Evolutionary conservation across 2,888 invertebrate species (phyloP), one percentile per base, ranked within the genome.

Genomic region (Ceramica pisi): DNA sequence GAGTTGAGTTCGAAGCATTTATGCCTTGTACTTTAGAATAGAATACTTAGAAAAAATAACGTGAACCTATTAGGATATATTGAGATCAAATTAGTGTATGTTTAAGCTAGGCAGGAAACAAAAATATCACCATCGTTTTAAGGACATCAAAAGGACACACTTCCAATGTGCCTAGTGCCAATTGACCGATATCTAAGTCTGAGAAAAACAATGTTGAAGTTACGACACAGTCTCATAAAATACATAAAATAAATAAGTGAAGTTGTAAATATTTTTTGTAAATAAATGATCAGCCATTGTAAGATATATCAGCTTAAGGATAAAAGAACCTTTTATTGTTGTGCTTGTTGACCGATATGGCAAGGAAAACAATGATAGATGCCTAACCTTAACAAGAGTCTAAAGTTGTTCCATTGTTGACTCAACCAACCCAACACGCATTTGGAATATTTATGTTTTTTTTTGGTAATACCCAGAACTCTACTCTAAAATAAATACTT

Each of bases 261-360:
- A 44, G 26, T 31, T 14, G 21, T 56, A 19, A 51, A 51, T 50
- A 31, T n/a, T n/a, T n/a, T 31, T 31, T 31, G 31, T 31, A 5
- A 50, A 26, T 23, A 8, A 21, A 72, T n/a, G 16, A 16, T 55
- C 26, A 10, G 12, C 7, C n/a, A 23, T 50, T 50, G n/a, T n/a
- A 21, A 21, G 48, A 48, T 57, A 38, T 19, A 76, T 66, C n/a
- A 23, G n/a, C 12, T 35, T n/a, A n/a, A 61, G 41, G 64, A 65
- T 64, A 67, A 74, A 61, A 53, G 51, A n/a, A 59, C 31, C 23
- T 61, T 68, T 46, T 21, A 57, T 76, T 78, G 35, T 53, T 62
- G 21, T 41, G 10, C 6, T 44, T 31, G 16, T 51, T 64, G 67
- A 75, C 61, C 26, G 75, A 78, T 80, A 74, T 46, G 46, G n/a